Evolutionary conservation across 2,888 invertebrate genomes (phyloP).

Genomic region (Nymphalis c-album): DNA sequence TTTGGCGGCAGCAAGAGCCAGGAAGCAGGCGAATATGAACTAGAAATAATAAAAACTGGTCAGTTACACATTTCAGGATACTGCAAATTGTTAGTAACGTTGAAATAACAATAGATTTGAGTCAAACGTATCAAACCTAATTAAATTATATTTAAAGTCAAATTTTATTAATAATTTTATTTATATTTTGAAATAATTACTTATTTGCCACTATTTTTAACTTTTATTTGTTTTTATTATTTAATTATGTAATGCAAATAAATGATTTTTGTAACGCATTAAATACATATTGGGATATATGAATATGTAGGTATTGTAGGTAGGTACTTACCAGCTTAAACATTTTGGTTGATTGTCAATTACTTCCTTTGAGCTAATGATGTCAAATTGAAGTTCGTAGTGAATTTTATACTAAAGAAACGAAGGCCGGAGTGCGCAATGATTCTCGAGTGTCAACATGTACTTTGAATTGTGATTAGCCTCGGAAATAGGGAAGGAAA

Average conservation of each 20-base stretch:
- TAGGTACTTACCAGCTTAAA: constrained; percentile 49
- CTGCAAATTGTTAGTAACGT: too few relatives aligned
- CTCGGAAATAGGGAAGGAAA: constrained; percentile 35
- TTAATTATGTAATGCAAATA: too few relatives aligned
- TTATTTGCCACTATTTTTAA: too few relatives aligned
- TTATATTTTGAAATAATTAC: too few relatives aligned
- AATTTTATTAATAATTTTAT: too few relatives aligned
- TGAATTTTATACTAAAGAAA: constrained; percentile 52
- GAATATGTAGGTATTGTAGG: too few relatives aligned
- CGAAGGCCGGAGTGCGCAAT: constrained; percentile 55
- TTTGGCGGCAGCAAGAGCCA: constrained; percentile 74
- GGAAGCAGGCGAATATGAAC: constrained; percentile 71
- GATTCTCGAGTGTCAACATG: constrained; percentile 40
- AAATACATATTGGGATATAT: not conserved
- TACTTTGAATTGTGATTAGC: constrained; percentile 48
- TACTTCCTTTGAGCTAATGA: constrained; percentile 52
- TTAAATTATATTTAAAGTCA: too few relatives aligned
- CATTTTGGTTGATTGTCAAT: constrained; percentile 44
- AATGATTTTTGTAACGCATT: not conserved
- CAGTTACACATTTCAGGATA: not conserved
- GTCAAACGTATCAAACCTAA: too few relatives aligned
- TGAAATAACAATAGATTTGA: too few relatives aligned
- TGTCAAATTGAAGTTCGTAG: constrained; percentile 37
- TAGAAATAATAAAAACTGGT: constrained; percentile 47
- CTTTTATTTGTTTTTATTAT: too few relatives aligned